Percentiles rank a stretch among this genome's conserved stretches.
Evolutionary conservation across 2,797 vertebrate species (phyloP).

Genomic region (Fratercula arctica): DNA sequence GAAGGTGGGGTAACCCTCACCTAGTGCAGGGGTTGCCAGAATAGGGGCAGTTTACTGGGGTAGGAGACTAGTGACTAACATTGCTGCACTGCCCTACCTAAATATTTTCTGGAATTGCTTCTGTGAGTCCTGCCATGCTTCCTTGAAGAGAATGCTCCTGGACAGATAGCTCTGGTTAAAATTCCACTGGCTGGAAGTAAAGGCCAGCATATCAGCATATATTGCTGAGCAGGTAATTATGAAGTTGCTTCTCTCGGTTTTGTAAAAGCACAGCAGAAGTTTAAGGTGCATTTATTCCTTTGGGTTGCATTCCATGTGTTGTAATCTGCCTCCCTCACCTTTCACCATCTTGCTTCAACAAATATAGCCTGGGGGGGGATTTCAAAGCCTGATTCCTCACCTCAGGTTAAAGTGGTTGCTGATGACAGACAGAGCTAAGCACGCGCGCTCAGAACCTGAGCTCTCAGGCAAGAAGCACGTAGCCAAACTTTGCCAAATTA

Average conservation of each 20-base stretch:
- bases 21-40: neutral
- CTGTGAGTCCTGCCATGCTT: neutral
- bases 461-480: neutral
- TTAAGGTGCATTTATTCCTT: neutral
- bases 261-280: neutral
- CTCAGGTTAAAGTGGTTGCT: slow-evolving; percentile 49
- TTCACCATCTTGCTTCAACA: slow-evolving; percentile 35
- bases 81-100: neutral
- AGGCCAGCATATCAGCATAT: neutral
- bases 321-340: slow-evolving; percentile 40
- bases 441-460: neutral
- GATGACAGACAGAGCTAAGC: slow-evolving; percentile 56
- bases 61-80: neutral
- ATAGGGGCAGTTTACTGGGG: neutral
- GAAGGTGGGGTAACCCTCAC: neutral
- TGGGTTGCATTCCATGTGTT: slow-evolving; percentile 14
- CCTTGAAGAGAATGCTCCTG: neutral
- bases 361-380: neutral
- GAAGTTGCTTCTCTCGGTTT: neutral
- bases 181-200: neutral
- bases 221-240: neutral
- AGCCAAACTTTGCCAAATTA: slow-evolving; percentile 34
- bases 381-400: neutral
- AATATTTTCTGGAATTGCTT: neutral
- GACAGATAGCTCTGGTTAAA: neutral